A percentile compares a stretch with the other conserved stretches of the same genome.
These are phyloP conservation scores for Prionailurus viverrinus DNA, from an alignment of 2,113 vertebrate species.

Conservation along the genomic window DNA sequence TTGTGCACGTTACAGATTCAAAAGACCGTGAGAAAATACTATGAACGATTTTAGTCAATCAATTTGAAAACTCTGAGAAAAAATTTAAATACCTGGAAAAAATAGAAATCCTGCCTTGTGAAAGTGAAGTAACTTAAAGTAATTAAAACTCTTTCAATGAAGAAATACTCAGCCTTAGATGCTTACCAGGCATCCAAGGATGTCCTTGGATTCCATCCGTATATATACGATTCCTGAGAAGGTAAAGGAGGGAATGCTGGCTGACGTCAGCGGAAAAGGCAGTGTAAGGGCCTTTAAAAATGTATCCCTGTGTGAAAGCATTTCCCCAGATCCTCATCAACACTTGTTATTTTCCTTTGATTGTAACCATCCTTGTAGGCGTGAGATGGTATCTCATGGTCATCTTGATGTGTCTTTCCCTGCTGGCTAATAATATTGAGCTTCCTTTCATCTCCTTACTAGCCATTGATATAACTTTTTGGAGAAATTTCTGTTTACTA, in stretches of 20 bases:
- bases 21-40: neutral
- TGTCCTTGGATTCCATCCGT: neutral
- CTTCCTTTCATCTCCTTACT: neutral
- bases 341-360: neutral
- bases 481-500: neutral
- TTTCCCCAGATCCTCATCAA: neutral
- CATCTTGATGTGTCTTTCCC: neutral
- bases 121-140: neutral
- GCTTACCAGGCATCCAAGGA: neutral
- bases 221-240: neutral
- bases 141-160: neutral
- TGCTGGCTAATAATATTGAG: neutral
- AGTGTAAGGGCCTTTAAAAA: neutral
- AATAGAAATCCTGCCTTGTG: neutral
- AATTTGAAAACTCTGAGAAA: slow-evolving; percentile 20
- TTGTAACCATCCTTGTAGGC: neutral
- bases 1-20: neutral
- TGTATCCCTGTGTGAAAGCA: neutral
- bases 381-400: neutral
- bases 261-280: neutral
- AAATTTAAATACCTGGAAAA: neutral
- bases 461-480: neutral
- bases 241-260: neutral
- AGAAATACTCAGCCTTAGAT: neutral
- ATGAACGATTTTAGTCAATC: neutral